phyloP scores from a whole-genome alignment of 2,797 vertebrate species.

The Columba guinea region DNA sequence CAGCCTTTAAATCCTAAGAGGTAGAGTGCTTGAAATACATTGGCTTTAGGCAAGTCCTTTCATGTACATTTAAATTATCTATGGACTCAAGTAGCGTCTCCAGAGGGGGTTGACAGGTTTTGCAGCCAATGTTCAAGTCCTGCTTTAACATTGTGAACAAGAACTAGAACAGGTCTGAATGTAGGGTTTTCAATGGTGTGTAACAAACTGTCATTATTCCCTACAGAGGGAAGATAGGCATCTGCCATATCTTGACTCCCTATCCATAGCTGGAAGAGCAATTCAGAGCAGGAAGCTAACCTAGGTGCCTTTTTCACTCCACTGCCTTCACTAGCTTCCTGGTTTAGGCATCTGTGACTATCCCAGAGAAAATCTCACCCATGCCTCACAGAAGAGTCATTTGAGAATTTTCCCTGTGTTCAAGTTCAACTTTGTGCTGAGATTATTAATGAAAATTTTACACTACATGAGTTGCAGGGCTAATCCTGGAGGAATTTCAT shows the following conservation, averaged over 20 bases:
- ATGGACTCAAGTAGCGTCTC: slow-evolving; percentile 36
- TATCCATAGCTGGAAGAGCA: neutral
- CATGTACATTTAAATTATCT: slow-evolving; percentile 63
- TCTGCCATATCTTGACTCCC: neutral
- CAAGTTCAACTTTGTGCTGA: neutral
- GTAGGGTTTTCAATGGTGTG: neutral
- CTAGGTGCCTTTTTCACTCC: neutral
- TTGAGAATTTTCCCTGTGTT: neutral
- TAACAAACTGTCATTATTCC: slow-evolving; percentile 39
- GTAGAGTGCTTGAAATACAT: slow-evolving; percentile 7
- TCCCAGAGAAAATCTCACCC: neutral
- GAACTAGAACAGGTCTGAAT: neutral
- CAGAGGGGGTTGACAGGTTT: slow-evolving; percentile 14
- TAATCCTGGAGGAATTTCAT: neutral
- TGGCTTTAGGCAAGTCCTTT: slow-evolving; percentile 45
- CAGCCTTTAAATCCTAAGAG: neutral
- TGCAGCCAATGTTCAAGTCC: neutral
- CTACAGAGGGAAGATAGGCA: neutral
- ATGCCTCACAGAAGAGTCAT: neutral
- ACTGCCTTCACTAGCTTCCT: neutral
- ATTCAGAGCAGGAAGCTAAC: neutral
- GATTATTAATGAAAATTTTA: slow-evolving; percentile 16
- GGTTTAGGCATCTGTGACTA: neutral
- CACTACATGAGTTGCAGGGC: neutral
- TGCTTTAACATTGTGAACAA: slow-evolving; percentile 29